Evolutionary conservation across 2,888 invertebrate genomes (phyloP).

Genomic region (Drosophila picticornis): DNA sequence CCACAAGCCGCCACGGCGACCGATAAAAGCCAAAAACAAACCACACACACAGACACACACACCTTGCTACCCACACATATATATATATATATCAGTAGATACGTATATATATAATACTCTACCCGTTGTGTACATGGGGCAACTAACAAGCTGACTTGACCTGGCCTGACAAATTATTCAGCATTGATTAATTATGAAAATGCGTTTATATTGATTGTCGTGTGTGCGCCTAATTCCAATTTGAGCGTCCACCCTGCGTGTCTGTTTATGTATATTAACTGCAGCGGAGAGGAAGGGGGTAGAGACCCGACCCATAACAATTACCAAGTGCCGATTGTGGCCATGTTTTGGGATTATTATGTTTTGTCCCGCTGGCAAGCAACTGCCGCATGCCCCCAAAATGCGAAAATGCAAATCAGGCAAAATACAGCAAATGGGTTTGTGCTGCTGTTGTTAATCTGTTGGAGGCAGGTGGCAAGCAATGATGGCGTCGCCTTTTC

Average conservation of each 20-base stretch:
- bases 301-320: constrained; percentile 52
- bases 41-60: constrained; percentile 48
- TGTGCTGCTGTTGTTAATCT: constrained; percentile 36
- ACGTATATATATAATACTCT: neutral
- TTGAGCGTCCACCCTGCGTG: constrained; percentile 57
- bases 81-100: neutral
- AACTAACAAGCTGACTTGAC: constrained; percentile 34
- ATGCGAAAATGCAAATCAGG: constrained; percentile 58
- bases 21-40: constrained; percentile 77
- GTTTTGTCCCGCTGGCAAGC: constrained; percentile 63
- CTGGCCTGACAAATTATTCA: constrained; percentile 75
- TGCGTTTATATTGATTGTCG: constrained; percentile 79
- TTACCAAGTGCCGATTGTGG: constrained; percentile 57
- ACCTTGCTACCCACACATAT: constrained; percentile 12
- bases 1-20: constrained; percentile 71
- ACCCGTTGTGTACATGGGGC: constrained; percentile 22
- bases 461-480: constrained; percentile 50
- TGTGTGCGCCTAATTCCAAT: constrained; percentile 51
- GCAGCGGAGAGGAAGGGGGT: constrained; percentile 7
- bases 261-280: constrained; percentile 72
- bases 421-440: constrained; percentile 39
- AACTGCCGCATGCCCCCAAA: constrained; percentile 6
- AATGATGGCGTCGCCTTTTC: constrained; percentile 50
- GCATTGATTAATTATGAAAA: constrained; percentile 82
- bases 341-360: constrained; percentile 69